Percentiles rank a stretch among this genome's conserved stretches.
phyloP scores from a whole-genome alignment of 2,113 vertebrate species.

The Notiomystis cincta region DNA sequence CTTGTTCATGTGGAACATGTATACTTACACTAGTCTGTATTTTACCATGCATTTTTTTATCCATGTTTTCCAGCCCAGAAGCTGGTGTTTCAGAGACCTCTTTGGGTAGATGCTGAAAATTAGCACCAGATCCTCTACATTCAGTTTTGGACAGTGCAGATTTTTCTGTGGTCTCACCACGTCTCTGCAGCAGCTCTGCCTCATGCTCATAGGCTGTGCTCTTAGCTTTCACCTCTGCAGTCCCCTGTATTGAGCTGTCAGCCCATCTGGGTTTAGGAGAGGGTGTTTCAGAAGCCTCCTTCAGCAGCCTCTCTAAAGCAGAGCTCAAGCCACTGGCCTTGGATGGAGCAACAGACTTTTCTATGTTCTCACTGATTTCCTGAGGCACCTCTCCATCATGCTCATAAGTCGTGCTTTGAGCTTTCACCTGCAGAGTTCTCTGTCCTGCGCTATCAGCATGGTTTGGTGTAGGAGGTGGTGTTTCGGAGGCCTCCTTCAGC shows the following conservation, averaged over 20 bases:
- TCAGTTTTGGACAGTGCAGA: background rate
- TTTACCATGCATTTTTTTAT: background rate
- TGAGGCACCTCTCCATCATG: background rate
- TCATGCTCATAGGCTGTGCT: background rate
- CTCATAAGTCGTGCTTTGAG: fast-evolving
- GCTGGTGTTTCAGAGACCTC: background rate
- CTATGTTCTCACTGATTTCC: conserved; percentile 19
- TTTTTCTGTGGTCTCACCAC: background rate
- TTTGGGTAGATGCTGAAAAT: background rate
- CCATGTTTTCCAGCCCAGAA: background rate
- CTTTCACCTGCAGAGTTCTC: background rate
- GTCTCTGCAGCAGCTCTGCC: background rate
- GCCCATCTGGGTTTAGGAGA: fast-evolving
- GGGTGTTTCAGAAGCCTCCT: background rate
- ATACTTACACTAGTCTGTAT: background rate
- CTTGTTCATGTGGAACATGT: background rate
- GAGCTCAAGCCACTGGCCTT: background rate
- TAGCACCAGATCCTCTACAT: background rate
- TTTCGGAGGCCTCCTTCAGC: background rate
- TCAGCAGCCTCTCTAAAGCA: background rate
- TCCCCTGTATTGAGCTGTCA: too few relatives aligned
- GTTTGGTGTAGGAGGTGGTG: background rate
- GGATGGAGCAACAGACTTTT: background rate
- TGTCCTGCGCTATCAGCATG: fast-evolving
- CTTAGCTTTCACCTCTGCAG: background rate